phyloP scores from a whole-genome alignment of 2,888 invertebrate genomes.

The Tachystola acroxantha region DNA sequence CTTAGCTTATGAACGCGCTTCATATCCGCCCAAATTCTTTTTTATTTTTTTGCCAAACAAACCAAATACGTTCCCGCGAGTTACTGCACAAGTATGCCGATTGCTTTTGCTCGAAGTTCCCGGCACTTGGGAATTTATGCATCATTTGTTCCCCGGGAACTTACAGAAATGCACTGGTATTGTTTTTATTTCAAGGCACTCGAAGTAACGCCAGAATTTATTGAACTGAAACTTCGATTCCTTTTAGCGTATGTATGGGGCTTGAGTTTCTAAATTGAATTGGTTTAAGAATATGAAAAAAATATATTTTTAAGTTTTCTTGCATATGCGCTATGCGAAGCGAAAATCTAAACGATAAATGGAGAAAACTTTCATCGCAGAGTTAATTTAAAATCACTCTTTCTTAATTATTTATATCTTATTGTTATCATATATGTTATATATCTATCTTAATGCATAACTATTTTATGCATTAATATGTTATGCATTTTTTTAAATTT shows the following conservation, averaged over 20 bases:
- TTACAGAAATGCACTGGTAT: slow-evolving; percentile 10
- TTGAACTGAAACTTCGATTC: slow-evolving; percentile 1
- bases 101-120: slow-evolving; percentile 6
- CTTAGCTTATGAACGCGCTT: no score
- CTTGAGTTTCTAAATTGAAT: neutral
- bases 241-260: neutral
- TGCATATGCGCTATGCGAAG: no score
- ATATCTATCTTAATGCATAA: no score
- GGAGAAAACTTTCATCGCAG: no score
- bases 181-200: slow-evolving; percentile 7
- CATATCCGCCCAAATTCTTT: neutral
- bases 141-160: slow-evolving; percentile 9
- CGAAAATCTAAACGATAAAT: no score
- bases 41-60: slow-evolving; percentile 5
- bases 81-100: slow-evolving; percentile 10
- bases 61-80: slow-evolving; percentile 5
- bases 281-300: no score
- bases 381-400: no score
- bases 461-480: no score
- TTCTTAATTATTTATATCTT: no score
- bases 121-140: slow-evolving; percentile 9
- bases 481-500: no score
- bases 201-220: neutral
- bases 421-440: no score
- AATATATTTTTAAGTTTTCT: no score